phyloP scores from a whole-genome alignment of 2,797 vertebrate genomes.

The Spea hammondii region DNA sequence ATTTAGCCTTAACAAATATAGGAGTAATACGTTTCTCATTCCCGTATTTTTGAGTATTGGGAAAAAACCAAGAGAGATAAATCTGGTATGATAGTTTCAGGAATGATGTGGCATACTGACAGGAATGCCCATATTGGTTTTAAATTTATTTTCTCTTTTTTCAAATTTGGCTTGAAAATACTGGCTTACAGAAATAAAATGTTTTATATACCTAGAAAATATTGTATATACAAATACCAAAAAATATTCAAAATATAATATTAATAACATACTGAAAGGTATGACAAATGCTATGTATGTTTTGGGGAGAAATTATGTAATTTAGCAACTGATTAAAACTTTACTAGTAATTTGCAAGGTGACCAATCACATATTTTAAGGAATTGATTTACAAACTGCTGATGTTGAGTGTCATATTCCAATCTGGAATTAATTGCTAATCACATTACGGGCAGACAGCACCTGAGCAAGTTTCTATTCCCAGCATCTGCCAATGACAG shows the following conservation, averaged over 20 bases:
- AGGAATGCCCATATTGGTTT: background rate
- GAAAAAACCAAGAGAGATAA: background rate
- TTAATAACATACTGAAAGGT: too few species aligned
- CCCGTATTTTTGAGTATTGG: constrained; percentile 17
- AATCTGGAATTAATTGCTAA: background rate
- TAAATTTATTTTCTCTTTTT: background rate
- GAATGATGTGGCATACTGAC: accelerated
- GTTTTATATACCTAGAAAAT: too few species aligned
- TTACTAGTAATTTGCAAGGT: background rate
- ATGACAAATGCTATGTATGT: too few species aligned
- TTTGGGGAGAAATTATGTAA: background rate
- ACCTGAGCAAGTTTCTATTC: constrained; percentile 1
- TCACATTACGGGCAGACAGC: background rate
- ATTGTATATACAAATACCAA: too few species aligned
- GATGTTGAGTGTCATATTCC: constrained; percentile 1
- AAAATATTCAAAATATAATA: too few species aligned
- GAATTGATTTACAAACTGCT: constrained; percentile 2
- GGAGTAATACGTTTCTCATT: background rate
- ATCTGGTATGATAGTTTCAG: accelerated
- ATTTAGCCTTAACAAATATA: too few species aligned
- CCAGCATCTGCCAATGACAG: background rate
- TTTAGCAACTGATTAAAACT: background rate
- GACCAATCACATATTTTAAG: background rate
- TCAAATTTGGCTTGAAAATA: too few species aligned
- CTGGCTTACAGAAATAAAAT: too few species aligned